Evolutionary conservation across 1,140 invertebrate genomes (phyloP).

Genomic region (Zaprionus ghesquierei): DNA sequence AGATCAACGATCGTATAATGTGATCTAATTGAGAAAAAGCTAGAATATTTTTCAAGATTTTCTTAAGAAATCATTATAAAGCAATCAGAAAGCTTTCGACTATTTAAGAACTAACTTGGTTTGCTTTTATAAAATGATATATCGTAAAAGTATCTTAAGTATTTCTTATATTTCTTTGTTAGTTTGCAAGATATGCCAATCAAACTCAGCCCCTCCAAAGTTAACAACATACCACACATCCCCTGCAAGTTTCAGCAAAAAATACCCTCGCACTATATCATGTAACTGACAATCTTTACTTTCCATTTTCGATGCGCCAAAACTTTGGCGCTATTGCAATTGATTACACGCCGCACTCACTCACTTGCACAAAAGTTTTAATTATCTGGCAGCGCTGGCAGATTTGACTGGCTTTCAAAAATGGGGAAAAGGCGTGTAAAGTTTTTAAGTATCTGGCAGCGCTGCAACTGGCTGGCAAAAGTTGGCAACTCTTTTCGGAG

Average conservation of each 20-base stretch:
- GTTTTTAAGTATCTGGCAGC: constrained; percentile 29
- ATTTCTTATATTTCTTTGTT: not conserved
- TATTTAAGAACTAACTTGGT: too few relatives aligned
- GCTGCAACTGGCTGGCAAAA: constrained; percentile 19
- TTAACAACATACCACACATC: not conserved
- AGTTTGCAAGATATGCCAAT: not conserved
- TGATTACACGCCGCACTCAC: not conserved
- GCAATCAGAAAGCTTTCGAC: too few relatives aligned
- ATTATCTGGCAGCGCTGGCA: constrained; percentile 13
- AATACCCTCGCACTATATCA: not conserved
- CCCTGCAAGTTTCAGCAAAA: not conserved
- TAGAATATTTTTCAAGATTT: too few relatives aligned
- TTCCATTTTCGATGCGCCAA: not conserved
- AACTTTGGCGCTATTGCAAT: not conserved
- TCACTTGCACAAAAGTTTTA: constrained; percentile 11
- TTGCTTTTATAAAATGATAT: not conserved
- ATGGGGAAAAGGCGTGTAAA: constrained; percentile 2
- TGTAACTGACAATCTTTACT: not conserved
- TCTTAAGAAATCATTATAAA: too few relatives aligned
- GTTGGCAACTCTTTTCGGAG: constrained; percentile 30
- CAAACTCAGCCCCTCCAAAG: not conserved
- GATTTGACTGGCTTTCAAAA: not conserved
- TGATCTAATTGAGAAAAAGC: too few relatives aligned
- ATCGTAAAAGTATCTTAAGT: not conserved
- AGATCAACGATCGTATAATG: too few relatives aligned